These are phyloP conservation scores for Nemurella pictetii DNA, from an alignment of 2,888 invertebrate genomes.

Conservation along the genomic window DNA sequence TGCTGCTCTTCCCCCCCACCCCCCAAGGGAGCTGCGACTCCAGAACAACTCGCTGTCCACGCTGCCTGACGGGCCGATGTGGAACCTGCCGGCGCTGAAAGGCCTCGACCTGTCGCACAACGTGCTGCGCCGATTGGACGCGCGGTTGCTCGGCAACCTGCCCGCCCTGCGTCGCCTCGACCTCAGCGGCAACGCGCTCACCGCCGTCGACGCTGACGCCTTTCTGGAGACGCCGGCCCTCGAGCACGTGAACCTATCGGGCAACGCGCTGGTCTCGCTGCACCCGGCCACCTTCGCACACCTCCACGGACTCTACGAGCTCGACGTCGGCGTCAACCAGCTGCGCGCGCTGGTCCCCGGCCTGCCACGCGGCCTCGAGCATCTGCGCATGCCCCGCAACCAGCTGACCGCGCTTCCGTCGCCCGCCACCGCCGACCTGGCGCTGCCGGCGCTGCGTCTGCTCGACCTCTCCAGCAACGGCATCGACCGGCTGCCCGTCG, in stretches of 20 bases:
- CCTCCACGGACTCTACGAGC: constrained; percentile 72
- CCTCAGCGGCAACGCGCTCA: constrained; percentile 73
- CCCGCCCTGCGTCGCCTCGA: constrained; percentile 77
- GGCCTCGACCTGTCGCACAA: constrained; percentile 81
- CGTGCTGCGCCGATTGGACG: constrained; percentile 70
- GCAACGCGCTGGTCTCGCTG: constrained; percentile 69
- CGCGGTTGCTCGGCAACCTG: constrained; percentile 71
- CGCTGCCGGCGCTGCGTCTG: constrained; percentile 70
- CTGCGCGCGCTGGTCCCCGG: constrained; percentile 77
- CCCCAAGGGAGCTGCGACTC: constrained; percentile 77
- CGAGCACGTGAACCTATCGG: constrained; percentile 79
- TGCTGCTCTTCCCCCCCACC: no score
- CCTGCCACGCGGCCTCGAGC: constrained; percentile 74
- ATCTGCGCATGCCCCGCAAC: constrained; percentile 71
- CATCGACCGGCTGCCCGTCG: constrained; percentile 68
- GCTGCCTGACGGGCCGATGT: constrained; percentile 72
- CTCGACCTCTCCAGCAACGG: constrained; percentile 75
- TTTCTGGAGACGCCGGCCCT: constrained; percentile 72
- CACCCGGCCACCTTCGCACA: constrained; percentile 78
- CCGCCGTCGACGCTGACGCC: constrained; percentile 70
- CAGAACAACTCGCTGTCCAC: constrained; percentile 81
- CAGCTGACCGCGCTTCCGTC: constrained; percentile 66
- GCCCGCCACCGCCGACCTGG: constrained; percentile 63
- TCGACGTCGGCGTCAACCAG: constrained; percentile 75
- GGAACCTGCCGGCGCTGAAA: constrained; percentile 83